Conservation (phyloP, 37 sponge, comb jelly and placozoan genomes). For the Spongilla lacustris region DNA sequence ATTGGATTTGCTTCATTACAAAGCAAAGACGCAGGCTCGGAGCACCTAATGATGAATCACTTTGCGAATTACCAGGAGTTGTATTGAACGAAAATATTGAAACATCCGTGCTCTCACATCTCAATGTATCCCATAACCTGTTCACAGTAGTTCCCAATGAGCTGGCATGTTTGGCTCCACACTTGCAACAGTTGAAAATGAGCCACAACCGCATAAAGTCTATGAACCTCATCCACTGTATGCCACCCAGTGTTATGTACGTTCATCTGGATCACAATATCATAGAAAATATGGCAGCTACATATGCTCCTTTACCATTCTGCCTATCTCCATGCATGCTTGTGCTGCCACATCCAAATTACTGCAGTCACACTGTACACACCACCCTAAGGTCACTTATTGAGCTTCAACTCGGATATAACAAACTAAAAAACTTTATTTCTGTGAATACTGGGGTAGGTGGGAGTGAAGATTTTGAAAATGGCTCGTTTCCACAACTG, state of each 20-base stretch:
- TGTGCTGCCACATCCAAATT: background rate
- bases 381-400: constrained; percentile 32
- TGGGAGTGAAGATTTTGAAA: too few relatives aligned
- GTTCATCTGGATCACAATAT: constrained; percentile 33
- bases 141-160: constrained; percentile 71
- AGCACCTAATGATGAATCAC: too few relatives aligned
- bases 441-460: background rate
- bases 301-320: too few relatives aligned
- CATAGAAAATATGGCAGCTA: background rate
- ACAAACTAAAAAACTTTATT: constrained; percentile 25
- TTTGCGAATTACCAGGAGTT: too few relatives aligned
- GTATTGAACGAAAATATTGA: too few relatives aligned
- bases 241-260: constrained; percentile 23
- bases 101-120: background rate
- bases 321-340: constrained; percentile 8
- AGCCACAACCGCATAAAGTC: constrained; percentile 20
- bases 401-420: constrained; percentile 48
- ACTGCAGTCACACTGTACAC: constrained; percentile 61
- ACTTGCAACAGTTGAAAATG: constrained; percentile 62
- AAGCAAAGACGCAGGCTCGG: too few relatives aligned
- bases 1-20: too few relatives aligned
- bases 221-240: constrained; percentile 45
- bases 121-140: constrained; percentile 70
- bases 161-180: constrained; percentile 74
- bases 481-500: constrained; percentile 40